Conservation (phyloP, 2,888 invertebrate species). For the Drosophila diplacantha region DNA sequence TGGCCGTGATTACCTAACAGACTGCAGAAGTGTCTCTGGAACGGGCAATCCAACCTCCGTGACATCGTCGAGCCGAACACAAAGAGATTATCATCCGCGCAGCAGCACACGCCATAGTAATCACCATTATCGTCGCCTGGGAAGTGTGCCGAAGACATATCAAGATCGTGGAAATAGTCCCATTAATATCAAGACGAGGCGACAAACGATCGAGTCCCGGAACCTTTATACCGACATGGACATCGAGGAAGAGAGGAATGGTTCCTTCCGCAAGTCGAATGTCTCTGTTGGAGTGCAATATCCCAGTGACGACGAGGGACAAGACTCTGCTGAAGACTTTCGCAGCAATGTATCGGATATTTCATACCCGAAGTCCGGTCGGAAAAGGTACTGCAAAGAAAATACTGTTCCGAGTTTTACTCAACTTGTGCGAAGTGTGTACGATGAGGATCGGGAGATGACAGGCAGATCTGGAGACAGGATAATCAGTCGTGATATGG, state of each 20-base stretch:
- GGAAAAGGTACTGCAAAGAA: not conserved
- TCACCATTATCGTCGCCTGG: conserved; percentile 12
- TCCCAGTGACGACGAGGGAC: conserved; percentile 44
- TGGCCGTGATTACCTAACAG: not conserved
- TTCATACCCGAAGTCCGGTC: too few relatives aligned
- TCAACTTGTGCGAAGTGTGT: not conserved
- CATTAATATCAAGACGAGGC: conserved; percentile 38
- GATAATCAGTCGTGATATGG: too few relatives aligned
- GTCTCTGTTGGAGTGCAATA: conserved; percentile 45
- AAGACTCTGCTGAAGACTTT: not conserved
- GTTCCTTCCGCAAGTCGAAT: conserved; percentile 10
- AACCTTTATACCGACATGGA: not conserved
- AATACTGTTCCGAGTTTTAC: too few relatives aligned
- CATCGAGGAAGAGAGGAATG: not conserved
- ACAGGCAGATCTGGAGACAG: not conserved
- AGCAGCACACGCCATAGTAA: conserved; percentile 21
- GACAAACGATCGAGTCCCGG: not conserved
- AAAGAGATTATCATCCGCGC: conserved; percentile 18
- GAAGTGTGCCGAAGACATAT: conserved; percentile 26
- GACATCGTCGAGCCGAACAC: conserved; percentile 5
- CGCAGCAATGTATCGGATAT: not conserved
- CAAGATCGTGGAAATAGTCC: conserved; percentile 59
- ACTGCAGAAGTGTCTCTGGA: conserved; percentile 9
- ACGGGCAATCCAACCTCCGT: conserved; percentile 1
- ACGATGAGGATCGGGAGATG: conserved; percentile 6